These are phyloP conservation scores for Chrysopilus asiliformis DNA, from an alignment of 2,888 invertebrate genomes.

Conservation along the genomic window DNA sequence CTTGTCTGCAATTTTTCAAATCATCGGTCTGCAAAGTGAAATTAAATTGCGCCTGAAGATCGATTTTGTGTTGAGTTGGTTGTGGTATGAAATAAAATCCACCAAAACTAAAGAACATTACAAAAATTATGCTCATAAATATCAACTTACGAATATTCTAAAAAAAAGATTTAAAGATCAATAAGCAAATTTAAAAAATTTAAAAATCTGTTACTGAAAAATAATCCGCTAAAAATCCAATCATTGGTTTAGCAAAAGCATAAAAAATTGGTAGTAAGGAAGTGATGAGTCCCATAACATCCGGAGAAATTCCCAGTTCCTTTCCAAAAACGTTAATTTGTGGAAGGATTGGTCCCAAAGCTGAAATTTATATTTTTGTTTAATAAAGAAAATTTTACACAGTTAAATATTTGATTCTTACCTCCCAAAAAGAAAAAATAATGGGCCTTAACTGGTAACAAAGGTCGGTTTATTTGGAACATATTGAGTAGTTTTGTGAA, in stretches of 20 bases:
- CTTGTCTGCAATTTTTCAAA: slow-evolving; percentile 15
- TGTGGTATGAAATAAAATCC: slow-evolving; percentile 53
- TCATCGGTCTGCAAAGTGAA: slow-evolving; percentile 13
- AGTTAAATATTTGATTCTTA: too few relatives aligned
- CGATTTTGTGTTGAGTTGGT: slow-evolving; percentile 20
- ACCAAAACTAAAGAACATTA: slow-evolving; percentile 55
- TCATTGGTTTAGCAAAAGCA: slow-evolving; percentile 59
- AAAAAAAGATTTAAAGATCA: background rate
- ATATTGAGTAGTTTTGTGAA: too few relatives aligned
- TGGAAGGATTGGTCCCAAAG: slow-evolving; percentile 67
- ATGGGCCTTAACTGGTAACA: slow-evolving; percentile 73
- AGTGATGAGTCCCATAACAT: slow-evolving; percentile 63
- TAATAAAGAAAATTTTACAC: too few relatives aligned
- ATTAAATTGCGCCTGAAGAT: slow-evolving; percentile 19
- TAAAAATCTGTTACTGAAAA: slow-evolving; percentile 41
- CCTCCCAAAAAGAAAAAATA: slow-evolving; percentile 82
- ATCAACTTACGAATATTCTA: slow-evolving; percentile 47
- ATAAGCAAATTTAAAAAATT: slow-evolving; percentile 2
- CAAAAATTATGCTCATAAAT: slow-evolving; percentile 50
- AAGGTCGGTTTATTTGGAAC: slow-evolving; percentile 49
- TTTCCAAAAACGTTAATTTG: slow-evolving; percentile 65
- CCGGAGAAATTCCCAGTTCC: slow-evolving; percentile 61
- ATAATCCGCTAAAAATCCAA: slow-evolving; percentile 63
- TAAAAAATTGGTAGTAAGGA: slow-evolving; percentile 63
- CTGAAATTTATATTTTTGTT: slow-evolving; percentile 45